These are phyloP conservation scores for Conus canariensis DNA, from an alignment of 2,888 invertebrate species.

Conservation along the genomic window DNA sequence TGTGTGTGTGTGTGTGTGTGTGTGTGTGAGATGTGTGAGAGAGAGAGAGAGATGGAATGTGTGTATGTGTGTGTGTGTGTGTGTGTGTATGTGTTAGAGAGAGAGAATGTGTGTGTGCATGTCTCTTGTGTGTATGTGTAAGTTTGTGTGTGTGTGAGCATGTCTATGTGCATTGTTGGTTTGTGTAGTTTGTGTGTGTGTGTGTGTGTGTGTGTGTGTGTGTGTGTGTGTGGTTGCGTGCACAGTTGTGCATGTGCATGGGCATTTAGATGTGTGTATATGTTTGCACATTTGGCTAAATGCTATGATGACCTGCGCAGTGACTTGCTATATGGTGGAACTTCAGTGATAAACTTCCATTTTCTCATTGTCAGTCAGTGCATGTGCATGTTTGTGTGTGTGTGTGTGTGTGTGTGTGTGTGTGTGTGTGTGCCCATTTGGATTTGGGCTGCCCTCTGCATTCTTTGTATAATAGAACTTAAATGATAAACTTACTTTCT, in stretches of 20 bases:
- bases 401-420: constrained; percentile 23
- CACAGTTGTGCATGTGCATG: background rate
- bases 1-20: background rate
- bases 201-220: background rate
- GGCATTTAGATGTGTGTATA: background rate
- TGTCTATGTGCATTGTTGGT: no score
- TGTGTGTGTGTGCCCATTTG: constrained; percentile 4
- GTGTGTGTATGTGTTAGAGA: background rate
- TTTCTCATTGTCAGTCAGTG: no score
- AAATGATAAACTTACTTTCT: no score
- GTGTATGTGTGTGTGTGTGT: background rate
- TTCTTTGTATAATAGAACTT: no score
- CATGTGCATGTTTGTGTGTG: background rate
- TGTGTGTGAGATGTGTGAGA: background rate
- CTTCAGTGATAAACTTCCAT: no score
- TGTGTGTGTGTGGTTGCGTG: background rate
- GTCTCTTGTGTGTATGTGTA: background rate
- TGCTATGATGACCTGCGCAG: no score
- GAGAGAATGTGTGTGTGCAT: no score
- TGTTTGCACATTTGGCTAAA: background rate
- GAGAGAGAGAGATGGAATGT: no score
- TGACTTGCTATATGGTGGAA: background rate
- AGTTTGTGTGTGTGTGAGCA: background rate
- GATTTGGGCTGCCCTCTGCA: no score
- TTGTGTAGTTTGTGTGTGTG: background rate